Base-by-base conservation (phyloP, 2,888 invertebrate species). In the Brachynemurus nebulosus region DNA sequence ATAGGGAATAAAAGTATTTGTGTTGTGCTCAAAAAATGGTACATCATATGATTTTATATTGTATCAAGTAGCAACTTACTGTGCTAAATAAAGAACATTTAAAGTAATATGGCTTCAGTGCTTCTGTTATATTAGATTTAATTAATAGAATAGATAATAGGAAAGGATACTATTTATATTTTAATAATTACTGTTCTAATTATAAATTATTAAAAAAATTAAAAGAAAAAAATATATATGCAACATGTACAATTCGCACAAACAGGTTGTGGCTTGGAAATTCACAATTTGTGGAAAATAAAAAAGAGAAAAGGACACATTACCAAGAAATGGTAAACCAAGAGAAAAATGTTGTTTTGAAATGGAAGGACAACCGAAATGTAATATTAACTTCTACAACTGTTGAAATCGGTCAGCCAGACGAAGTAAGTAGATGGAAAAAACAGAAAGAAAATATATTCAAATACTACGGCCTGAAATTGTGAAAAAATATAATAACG, bases 1-100 rank as follows among this genome's bases (percentile, higher is more conserved):
- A 23, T 57, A 53, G 54, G 55, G 55, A 4, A 47, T 55, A 6
- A 57, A 57, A 49, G 47, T 53, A 7, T 54, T 50, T 45, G 34
- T 50, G 9, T 41, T 56, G 7, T 54, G 54, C 47, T 54, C 51
- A 21, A 41, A 45, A 45, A 48, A 47, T 35, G 56, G 56, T 9
- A 37, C 50, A 7, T 30, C 49, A 4, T 56, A 54, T 45, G 54
- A 58, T 46, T 55, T 54, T 40, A n/a, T n/a, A n/a, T n/a, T n/a
- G n/a, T n/a, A n/a, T n/a, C n/a, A n/a, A n/a, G n/a, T n/a, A n/a
- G n/a, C n/a, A n/a, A n/a, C n/a, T n/a, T n/a, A n/a, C n/a, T n/a
- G n/a, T n/a, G n/a, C n/a, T n/a, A n/a, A n/a, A n/a, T n/a, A n/a
- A n/a, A n/a, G n/a, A n/a, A n/a, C n/a, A n/a, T n/a, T n/a, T n/a